Evolutionary conservation across 2,888 invertebrate genomes (phyloP), one percentile per base, ranked within the genome.

Genomic region (Synanthedon formicaeformis): DNA sequence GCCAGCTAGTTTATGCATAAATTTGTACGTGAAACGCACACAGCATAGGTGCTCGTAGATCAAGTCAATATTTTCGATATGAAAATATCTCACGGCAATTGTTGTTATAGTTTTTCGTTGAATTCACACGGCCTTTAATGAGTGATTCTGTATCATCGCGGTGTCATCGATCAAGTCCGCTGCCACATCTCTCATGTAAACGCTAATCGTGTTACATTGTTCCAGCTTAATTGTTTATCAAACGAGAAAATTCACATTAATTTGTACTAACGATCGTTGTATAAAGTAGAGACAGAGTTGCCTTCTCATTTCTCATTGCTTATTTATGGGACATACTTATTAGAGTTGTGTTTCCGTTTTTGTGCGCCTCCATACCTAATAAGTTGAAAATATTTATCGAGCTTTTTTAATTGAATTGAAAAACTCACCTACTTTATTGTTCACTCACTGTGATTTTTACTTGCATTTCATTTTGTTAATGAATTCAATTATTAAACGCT

Each of bases 231-330:
- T 56, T 56, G 52, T 56, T 54, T 54, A 51, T 54, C 52, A 56
- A 51, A 56, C 52, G 53, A 51, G 53, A 54, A 56, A 56, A 56
- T 53, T 54, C 54, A 56, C 54, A 56, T 52, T 51, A 48, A 51
- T 56, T 54, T 54, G 52, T 54, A 41, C 41, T 10, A 10, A 34
- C 23, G 23, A 49, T 49, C 49, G 18, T 49, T 49, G 49, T 49
- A 16, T 18, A 16, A 23, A 18, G 45, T 45, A 45, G 11, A 16
- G 8, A 14, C 49, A 49, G 14, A 49, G n/a, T 12, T 45, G 45
- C 13, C 45, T 10, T 49, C 49, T 49, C 23, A 49, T 49, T 49
- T 16, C 45, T 45, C 49, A 49, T 49, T 16, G 11, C 23, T 49
- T 16, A 10, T 49, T 49, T 23, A 8, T 16, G 16, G 49, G 49